Evolutionary conservation across 2,888 invertebrate genomes (phyloP), one percentile per base, ranked within the genome.

Genomic region (Ormyrus labotus): DNA sequence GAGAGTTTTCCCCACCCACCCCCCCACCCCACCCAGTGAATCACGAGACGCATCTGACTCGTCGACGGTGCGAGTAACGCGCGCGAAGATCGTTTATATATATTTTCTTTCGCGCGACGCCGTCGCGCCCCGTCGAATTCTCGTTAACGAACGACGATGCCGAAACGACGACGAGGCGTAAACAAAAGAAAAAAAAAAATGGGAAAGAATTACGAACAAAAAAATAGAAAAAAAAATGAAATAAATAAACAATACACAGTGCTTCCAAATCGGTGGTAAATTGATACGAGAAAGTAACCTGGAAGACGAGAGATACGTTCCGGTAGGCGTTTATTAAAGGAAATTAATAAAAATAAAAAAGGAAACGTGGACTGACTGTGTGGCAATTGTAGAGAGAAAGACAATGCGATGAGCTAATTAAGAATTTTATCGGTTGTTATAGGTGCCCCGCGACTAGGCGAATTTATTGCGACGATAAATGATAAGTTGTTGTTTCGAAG

Each of bases 201-300:
- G 69, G 73, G 45, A 65, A 13, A 65, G n/a, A 60, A 71, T 34
- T 34, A 80, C 57, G 63, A 75, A 68, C 2, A 72, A 47, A 51
- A 68, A 61, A 65, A 75, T n/a, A 73, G 58, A 58, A 34, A 78
- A 53, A 53, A 65, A 65, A 76, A 47, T 64, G 55, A 63, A 82
- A 34, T 34, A 34, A 34, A 34, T 34, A 34, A 34, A 82, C 51
- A 78, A 82, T 82, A 85, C 81, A 83, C 85, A 86, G 86, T 86
- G 85, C 85, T 86, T 86, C 86, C 86, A 86, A 84, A 83, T 83
- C 78, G 71, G 85, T 84, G 84, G 84, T 84, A 82, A 81, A 83
- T 78, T 75, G 68, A 76, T 64, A 57, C 69, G 61, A 78, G 51
- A 73, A 78, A 77, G 68, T 65, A 63, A 81, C 53, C 19, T 77